Base-by-base conservation (phyloP, 2,113 vertebrate species). In the Amphiprion ocellaris region DNA sequence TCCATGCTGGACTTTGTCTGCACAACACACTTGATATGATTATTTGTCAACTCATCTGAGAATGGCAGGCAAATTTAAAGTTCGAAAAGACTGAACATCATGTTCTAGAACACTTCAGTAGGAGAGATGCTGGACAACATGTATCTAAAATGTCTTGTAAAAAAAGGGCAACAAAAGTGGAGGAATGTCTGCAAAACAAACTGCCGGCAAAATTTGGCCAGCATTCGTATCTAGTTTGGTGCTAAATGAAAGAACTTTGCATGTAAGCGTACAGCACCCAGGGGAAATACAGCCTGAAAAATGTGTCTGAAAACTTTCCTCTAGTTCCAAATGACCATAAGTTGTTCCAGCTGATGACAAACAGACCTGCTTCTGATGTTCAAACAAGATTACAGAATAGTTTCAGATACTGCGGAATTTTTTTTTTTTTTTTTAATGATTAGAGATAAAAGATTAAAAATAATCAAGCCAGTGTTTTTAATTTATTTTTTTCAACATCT, bases 311-410 rank as follows among this genome's bases (percentile, higher is more conserved):
- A 68, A 74, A 26, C n/a, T 61, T 79, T 62, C 55, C 49, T 72
- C 37, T 46, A 54, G 33, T 19, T 69, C 24, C 44, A 78, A 56
- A 46, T 72, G 24, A 60, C 65, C 54, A 50, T 8, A 62, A 28
- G 26, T 26, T 37, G 23, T 53, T 26, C 17, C 28, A 59, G 41
- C 5, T 39, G 19, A 44, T 26, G 39, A 60, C 56, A 52, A 49
- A 55, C 14, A 67, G 63, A 46, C 50, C 68, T 63, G 68, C 52
- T 68, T 50, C 23, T 80, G 60, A 56, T 66, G 28, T 54, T 44
- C 61, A 70, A 87, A 81, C 41, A 80, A 66, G 64, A 83, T 74
- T 62, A 66, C 19, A 23, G 11, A 23, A 83, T 59, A 39, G 69
- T 81, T 47, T 76, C 47, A 26, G 55, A 60, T 65, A n/a, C 23